Evolutionary conservation across 2,888 invertebrate species (phyloP).

Genomic region (Rhagonycha fulva): DNA sequence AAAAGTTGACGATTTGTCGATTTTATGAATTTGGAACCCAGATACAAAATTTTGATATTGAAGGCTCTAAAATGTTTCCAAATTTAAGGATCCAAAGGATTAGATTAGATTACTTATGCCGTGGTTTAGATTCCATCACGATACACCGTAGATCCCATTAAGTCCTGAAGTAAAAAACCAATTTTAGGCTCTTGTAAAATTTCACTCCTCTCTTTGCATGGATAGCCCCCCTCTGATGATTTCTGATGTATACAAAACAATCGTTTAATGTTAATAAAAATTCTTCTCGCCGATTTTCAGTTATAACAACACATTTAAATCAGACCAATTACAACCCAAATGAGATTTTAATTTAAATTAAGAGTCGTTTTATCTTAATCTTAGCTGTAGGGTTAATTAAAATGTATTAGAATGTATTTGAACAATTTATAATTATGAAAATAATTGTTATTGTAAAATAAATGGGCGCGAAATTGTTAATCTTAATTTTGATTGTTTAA

Average conservation of each 20-base stretch:
- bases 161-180: no score
- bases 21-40: no score
- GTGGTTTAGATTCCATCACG: no score
- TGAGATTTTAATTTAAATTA: neutral
- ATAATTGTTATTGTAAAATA: neutral
- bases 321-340: neutral
- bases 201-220: no score
- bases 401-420: neutral
- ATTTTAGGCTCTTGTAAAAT: no score
- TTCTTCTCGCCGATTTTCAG: neutral
- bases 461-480: neutral
- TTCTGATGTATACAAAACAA: neutral
- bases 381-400: neutral
- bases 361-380: neutral
- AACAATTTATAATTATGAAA: neutral
- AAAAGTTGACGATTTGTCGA: no score
- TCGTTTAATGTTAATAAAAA: neutral
- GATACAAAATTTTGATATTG: no score
- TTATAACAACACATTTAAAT: no score
- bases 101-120: no score
- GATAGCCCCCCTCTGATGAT: neutral
- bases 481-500: conserved; percentile 1
- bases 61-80: no score
- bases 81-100: no score
- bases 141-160: no score